Evolutionary conservation across 2,888 invertebrate species (phyloP).

Genomic region (Xanthia icteritia): DNA sequence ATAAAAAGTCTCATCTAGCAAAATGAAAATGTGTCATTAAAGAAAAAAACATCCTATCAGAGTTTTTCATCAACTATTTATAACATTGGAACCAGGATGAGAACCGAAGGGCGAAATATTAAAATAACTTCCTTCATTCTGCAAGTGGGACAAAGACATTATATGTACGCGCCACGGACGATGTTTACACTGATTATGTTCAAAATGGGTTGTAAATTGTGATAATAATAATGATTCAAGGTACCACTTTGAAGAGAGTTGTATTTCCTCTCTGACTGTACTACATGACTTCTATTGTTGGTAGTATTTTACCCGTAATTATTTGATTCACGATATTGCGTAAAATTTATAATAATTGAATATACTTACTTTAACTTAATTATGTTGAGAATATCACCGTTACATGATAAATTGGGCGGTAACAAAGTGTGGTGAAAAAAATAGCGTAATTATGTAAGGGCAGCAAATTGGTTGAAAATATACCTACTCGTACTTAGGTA

Average conservation of each 20-base stretch:
- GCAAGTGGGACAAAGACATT: slow-evolving; percentile 81
- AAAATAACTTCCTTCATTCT: slow-evolving; percentile 79
- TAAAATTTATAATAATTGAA: background rate
- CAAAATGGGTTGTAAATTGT: slow-evolving; percentile 69
- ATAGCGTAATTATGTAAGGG: background rate
- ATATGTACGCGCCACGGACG: slow-evolving; percentile 67
- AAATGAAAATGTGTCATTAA: slow-evolving; percentile 27
- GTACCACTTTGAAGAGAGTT: slow-evolving; percentile 43
- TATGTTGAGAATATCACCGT: background rate
- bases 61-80: slow-evolving; percentile 71
- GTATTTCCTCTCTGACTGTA: slow-evolving; percentile 33
- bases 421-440: background rate
- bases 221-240: slow-evolving; percentile 64
- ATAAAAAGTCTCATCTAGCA: slow-evolving; percentile 27
- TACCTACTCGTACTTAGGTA: too few species aligned
- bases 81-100: slow-evolving; percentile 75
- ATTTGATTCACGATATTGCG: background rate
- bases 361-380: background rate
- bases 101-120: slow-evolving; percentile 77
- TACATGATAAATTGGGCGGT: background rate
- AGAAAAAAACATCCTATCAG: slow-evolving; percentile 54
- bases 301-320: slow-evolving; percentile 23
- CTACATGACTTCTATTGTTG: slow-evolving; percentile 9
- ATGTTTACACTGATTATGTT: slow-evolving; percentile 70
- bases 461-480: background rate